Conservation (phyloP, 30 jellyfish, hydroid and myxozoan species). For the Pelagia noctiluca region DNA sequence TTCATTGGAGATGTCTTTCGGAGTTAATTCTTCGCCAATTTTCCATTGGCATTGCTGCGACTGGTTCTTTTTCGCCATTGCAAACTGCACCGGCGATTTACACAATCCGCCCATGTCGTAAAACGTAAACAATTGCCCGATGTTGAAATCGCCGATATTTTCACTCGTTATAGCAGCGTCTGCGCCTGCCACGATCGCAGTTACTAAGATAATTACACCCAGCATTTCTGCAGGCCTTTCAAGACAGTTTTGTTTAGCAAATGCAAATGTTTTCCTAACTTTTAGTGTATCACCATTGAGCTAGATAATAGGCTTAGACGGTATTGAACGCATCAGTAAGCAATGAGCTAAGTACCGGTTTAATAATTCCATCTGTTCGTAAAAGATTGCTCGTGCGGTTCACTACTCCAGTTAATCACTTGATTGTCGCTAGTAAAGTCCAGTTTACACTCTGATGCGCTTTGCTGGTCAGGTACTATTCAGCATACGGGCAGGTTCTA, state of each 20-base stretch:
- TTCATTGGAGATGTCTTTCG: constrained; percentile 21
- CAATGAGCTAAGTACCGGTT: too few relatives aligned
- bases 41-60: constrained; percentile 49
- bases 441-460: too few relatives aligned
- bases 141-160: constrained; percentile 31
- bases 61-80: constrained; percentile 45
- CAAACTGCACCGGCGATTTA: constrained; percentile 67
- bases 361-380: too few relatives aligned
- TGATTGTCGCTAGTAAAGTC: too few relatives aligned
- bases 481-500: too few relatives aligned
- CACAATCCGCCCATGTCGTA: constrained; percentile 36
- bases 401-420: too few relatives aligned
- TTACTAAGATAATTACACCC: not conserved
- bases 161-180: constrained; percentile 22
- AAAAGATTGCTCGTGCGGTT: too few relatives aligned
- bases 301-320: not conserved
- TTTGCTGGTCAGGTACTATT: too few relatives aligned
- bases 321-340: constrained; percentile 10
- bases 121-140: constrained; percentile 51
- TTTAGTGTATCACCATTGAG: constrained; percentile 4
- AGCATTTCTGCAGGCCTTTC: constrained; percentile 3
- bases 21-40: constrained; percentile 27
- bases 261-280: not conserved
- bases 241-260: not conserved
- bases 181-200: not conserved